These are phyloP conservation scores for Seira musarum DNA, from an alignment of 2,888 invertebrate genomes.

Conservation along the genomic window DNA sequence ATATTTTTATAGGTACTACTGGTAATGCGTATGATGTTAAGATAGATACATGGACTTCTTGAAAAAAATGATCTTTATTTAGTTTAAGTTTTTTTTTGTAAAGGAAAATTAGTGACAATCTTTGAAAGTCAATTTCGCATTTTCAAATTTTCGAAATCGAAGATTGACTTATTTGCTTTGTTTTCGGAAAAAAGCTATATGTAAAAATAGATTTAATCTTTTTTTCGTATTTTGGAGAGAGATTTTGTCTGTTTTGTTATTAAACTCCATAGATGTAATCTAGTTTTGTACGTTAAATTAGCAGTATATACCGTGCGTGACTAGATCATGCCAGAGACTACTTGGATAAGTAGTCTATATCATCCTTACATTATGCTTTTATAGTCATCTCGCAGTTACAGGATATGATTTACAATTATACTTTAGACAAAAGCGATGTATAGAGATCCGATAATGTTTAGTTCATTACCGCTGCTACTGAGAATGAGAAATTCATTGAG, in stretches of 20 bases:
- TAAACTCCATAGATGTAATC: conserved; percentile 29
- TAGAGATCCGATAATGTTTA: too few species aligned
- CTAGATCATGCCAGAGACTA: not conserved
- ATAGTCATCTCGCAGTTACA: not conserved
- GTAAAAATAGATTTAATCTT: not conserved
- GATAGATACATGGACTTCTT: not conserved
- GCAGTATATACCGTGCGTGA: not conserved
- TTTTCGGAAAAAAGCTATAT: not conserved
- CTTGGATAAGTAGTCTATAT: too few species aligned
- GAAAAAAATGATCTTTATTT: too few species aligned
- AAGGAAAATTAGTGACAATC: not conserved
- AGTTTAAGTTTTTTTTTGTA: not conserved
- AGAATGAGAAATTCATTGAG: too few species aligned
- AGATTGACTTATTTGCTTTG: not conserved
- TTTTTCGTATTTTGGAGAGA: conserved; percentile 45
- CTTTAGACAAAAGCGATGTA: too few species aligned
- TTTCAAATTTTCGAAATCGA: not conserved
- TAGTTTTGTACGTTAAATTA: conserved; percentile 32
- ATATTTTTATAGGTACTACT: too few species aligned
- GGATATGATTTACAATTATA: not conserved
- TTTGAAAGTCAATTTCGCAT: not conserved
- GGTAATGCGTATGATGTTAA: not conserved
- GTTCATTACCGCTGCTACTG: too few species aligned
- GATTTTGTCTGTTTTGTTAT: conserved; percentile 53
- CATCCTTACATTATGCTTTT: not conserved